Evolutionary conservation across 2,888 invertebrate genomes (phyloP).

Genomic region (Amphipoea lucens): DNA sequence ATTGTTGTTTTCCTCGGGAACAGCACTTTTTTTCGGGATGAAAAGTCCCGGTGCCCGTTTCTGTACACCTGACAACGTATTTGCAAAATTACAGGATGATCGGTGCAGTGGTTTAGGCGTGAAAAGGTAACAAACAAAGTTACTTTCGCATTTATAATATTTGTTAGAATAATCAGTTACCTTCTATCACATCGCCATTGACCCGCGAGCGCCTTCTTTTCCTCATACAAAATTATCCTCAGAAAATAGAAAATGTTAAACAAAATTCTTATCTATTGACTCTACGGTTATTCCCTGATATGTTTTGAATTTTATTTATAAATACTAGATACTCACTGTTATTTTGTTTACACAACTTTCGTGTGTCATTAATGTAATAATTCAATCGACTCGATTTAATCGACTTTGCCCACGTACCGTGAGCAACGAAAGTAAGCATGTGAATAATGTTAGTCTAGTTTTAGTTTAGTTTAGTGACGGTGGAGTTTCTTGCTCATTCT

Average conservation of each 20-base stretch:
- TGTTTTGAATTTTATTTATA: conserved; percentile 8
- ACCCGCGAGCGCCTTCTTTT: conserved; percentile 5
- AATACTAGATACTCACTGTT: neutral
- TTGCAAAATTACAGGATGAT: no score
- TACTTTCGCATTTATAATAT: neutral
- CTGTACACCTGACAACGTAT: no score
- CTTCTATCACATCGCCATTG: conserved; percentile 12
- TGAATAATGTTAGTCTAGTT: neutral
- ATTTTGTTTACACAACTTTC: neutral
- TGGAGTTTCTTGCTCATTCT: neutral
- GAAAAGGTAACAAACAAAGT: no score
- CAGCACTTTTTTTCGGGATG: no score
- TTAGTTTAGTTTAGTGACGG: no score
- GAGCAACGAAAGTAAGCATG: neutral
- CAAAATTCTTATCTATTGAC: conserved; percentile 6
- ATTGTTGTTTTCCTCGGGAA: no score
- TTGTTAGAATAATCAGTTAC: neutral
- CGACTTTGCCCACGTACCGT: neutral
- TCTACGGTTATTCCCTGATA: conserved; percentile 5
- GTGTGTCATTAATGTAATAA: conserved; percentile 11
- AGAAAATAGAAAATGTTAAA: conserved; percentile 10
- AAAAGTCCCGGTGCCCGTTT: no score
- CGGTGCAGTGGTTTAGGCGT: no score
- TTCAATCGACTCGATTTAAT: neutral
- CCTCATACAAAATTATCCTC: neutral